phyloP scores from a whole-genome alignment of 2,113 vertebrate species.

The Ophiodon elongatus region DNA sequence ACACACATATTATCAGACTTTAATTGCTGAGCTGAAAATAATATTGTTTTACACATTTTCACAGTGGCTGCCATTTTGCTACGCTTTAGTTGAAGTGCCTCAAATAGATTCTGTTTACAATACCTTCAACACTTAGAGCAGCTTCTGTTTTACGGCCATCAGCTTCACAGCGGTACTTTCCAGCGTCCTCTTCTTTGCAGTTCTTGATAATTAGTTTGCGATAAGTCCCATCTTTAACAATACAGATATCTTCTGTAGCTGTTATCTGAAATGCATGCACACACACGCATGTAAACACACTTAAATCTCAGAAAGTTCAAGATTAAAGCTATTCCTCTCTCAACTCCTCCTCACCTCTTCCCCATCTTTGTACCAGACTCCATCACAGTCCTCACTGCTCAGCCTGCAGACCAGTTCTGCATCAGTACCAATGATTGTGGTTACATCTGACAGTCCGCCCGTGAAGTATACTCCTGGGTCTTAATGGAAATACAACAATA shows the following conservation, averaged over 20 bases:
- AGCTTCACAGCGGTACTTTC: conserved; percentile 88
- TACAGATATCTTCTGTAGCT: conserved; percentile 79
- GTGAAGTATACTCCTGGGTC: conserved; percentile 83
- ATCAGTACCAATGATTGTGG: conserved; percentile 81
- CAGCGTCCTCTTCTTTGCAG: conserved; percentile 84
- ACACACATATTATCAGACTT: not conserved
- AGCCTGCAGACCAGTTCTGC: conserved; percentile 86
- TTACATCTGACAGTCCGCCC: conserved; percentile 82
- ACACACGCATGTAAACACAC: not conserved
- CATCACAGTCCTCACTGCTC: conserved; percentile 82
- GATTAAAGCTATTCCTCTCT: not conserved
- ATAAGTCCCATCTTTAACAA: conserved; percentile 83
- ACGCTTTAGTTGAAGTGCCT: not conserved
- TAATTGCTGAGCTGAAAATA: not conserved
- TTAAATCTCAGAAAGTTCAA: not conserved
- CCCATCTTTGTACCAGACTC: conserved; percentile 90
- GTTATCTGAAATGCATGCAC: conserved; percentile 80
- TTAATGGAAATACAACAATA: conserved; percentile 53
- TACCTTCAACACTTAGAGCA: conserved; percentile 81
- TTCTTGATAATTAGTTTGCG: conserved; percentile 85
- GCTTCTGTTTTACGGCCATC: conserved; percentile 86
- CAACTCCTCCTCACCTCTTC: conserved; percentile 80
- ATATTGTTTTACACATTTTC: not conserved
- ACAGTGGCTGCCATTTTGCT: not conserved
- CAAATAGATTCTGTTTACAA: not conserved